Conservation (phyloP, 2,888 invertebrate species). For the Nemotelus pantherinus region DNA sequence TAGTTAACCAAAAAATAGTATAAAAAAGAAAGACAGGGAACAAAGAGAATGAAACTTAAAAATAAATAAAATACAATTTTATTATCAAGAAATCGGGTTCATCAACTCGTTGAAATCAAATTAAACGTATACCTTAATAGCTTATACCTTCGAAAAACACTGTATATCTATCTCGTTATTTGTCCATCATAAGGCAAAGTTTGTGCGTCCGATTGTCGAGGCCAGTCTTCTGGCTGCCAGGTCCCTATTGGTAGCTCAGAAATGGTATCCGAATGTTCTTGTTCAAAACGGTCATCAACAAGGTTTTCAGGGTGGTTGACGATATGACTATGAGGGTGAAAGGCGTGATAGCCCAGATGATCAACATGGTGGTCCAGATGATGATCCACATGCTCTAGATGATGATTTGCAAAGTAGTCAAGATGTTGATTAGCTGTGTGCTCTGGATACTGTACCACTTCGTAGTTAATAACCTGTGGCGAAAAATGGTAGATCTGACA, state of each 20-base stretch:
- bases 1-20: too few relatives aligned
- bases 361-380: constrained; percentile 53
- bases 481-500: constrained; percentile 28
- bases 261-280: constrained; percentile 1
- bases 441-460: constrained; percentile 83
- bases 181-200: too few relatives aligned
- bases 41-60: too few relatives aligned
- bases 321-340: neutral
- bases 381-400: constrained; percentile 52
- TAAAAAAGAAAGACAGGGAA: too few relatives aligned
- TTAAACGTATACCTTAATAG: too few relatives aligned
- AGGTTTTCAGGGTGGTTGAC: neutral
- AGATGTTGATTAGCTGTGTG: constrained; percentile 63
- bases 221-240: neutral
- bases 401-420: constrained; percentile 71
- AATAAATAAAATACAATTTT: too few relatives aligned
- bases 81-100: too few relatives aligned
- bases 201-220: too few relatives aligned
- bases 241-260: neutral
- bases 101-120: too few relatives aligned
- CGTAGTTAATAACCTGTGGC: constrained; percentile 78
- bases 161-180: too few relatives aligned
- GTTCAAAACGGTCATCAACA: neutral
- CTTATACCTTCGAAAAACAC: too few relatives aligned
- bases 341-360: neutral